Evolutionary conservation across 2,888 invertebrate species (phyloP).

Genomic region (Morinoia aosen): DNA sequence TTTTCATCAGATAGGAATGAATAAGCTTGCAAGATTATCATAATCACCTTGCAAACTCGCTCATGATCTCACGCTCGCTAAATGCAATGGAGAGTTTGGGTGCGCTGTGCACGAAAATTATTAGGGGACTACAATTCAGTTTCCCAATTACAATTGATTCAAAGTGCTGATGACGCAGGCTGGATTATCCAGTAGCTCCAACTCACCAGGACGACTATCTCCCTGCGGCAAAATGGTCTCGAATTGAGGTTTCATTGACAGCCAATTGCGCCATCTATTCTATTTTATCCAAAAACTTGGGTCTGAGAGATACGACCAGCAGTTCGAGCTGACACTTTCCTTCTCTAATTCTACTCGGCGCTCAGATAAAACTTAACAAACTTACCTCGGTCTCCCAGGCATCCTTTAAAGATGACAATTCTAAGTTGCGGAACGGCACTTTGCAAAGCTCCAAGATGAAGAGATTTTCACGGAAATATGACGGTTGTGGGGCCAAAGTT

Average conservation of each 20-base stretch:
- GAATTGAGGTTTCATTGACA: conserved; percentile 19
- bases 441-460: conserved; percentile 51
- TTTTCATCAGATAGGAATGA: not conserved
- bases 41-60: not conserved
- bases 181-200: not conserved
- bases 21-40: too few species aligned
- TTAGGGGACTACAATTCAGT: not conserved
- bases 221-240: not conserved
- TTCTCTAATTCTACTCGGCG: conserved; percentile 4
- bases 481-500: conserved; percentile 47
- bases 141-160: not conserved
- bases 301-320: conserved; percentile 47
- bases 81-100: not conserved
- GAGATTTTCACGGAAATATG: conserved; percentile 51
- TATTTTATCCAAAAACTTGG: conserved; percentile 49
- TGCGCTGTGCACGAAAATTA: not conserved
- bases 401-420: conserved; percentile 53
- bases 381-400: conserved; percentile 44
- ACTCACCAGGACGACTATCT: not conserved
- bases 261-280: conserved; percentile 40
- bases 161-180: not conserved
- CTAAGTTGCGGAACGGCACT: conserved; percentile 49
- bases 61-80: not conserved
- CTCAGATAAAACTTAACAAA: conserved; percentile 44
- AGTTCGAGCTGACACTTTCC: conserved; percentile 32